Evolutionary conservation across 2,797 vertebrate genomes (phyloP).

Genomic region (Cuniculus paca): DNA sequence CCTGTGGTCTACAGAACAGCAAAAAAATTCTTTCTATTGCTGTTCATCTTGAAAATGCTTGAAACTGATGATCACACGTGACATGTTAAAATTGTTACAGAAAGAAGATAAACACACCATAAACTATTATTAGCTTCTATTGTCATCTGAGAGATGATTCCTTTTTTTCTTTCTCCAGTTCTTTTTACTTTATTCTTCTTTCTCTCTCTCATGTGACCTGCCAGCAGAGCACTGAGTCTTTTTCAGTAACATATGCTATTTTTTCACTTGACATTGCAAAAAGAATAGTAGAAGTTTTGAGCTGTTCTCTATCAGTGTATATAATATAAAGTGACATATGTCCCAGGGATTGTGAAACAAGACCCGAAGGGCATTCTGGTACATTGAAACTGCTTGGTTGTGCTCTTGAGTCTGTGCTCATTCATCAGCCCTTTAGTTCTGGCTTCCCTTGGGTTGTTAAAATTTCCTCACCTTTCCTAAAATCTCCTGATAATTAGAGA

Average conservation of each 20-base stretch:
- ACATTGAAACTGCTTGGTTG: not conserved
- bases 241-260: not conserved
- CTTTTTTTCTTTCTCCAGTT: not conserved
- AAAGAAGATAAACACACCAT: not conserved
- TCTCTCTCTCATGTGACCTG: not conserved
- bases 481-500: constrained; percentile 55
- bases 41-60: not conserved
- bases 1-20: not conserved
- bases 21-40: not conserved
- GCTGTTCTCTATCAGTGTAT: not conserved
- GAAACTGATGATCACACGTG: not conserved
- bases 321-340: constrained; percentile 54
- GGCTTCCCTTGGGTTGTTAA: constrained; percentile 2
- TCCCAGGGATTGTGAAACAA: constrained; percentile 66
- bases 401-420: not conserved
- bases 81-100: not conserved
- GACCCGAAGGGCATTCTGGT: constrained; percentile 29
- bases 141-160: not conserved
- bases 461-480: constrained; percentile 39
- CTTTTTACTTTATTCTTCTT: not conserved
- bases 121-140: not conserved
- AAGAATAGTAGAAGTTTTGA: constrained; percentile 35
- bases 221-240: not conserved
- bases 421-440: not conserved
- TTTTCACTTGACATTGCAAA: constrained; percentile 57